Percentiles rank a stretch among this genome's conserved stretches.
phyloP scores from a whole-genome alignment of 2,797 vertebrate species.

The Novumbra hubbsi region DNA sequence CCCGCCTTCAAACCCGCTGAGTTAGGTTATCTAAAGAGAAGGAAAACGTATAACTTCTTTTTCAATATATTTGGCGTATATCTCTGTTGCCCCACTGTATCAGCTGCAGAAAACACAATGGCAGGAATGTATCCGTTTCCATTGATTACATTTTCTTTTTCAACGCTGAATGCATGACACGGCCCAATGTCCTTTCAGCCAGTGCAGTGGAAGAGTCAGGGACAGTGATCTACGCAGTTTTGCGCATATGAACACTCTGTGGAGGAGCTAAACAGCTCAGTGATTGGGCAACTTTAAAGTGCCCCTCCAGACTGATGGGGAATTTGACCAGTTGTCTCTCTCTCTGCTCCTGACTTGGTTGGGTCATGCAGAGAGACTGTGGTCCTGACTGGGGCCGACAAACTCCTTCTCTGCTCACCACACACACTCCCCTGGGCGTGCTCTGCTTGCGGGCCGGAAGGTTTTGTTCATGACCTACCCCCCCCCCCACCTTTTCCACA shows the following conservation, averaged over 20 bases:
- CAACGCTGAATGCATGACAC: too few species aligned
- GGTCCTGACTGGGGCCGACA: slow-evolving; percentile 79
- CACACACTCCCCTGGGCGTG: slow-evolving; percentile 78
- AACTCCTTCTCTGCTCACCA: slow-evolving; percentile 61
- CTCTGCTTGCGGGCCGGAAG: slow-evolving; percentile 74
- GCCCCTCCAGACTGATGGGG: slow-evolving; percentile 6
- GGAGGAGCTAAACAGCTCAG: not conserved
- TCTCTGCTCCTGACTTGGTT: slow-evolving; percentile 87
- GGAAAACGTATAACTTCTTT: too few species aligned
- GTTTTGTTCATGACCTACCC: slow-evolving; percentile 45
- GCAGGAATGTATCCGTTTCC: too few species aligned
- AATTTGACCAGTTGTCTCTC: slow-evolving; percentile 64
- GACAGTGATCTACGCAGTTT: not conserved
- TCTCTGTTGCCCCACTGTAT: too few species aligned
- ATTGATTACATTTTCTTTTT: too few species aligned
- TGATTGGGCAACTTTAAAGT: not conserved
- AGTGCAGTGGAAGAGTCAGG: not conserved
- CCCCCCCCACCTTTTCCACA: not conserved
- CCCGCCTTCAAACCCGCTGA: too few species aligned
- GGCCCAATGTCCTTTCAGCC: too few species aligned
- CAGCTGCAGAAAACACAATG: too few species aligned
- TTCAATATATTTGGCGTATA: too few species aligned
- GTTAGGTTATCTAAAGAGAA: too few species aligned
- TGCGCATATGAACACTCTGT: not conserved
- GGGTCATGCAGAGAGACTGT: slow-evolving; percentile 82